Percentiles rank a stretch among this genome's conserved stretches.
phyloP scores from a whole-genome alignment of 2,113 vertebrate genomes.

The Rostratula benghalensis region DNA sequence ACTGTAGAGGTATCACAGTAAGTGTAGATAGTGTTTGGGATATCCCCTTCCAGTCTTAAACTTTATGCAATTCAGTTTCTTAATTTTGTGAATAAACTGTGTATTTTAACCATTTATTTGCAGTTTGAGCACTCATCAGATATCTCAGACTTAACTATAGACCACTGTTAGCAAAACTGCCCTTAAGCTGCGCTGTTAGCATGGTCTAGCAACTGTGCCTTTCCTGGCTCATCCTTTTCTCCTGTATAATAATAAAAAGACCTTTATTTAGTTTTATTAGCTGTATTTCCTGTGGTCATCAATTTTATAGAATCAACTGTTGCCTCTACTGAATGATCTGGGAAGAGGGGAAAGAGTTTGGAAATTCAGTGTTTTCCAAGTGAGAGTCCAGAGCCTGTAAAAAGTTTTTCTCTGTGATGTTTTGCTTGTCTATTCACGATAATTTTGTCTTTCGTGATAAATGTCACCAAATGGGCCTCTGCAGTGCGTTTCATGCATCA shows the following conservation, averaged over 20 bases:
- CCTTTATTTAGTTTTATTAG: not conserved
- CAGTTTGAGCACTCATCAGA: not conserved
- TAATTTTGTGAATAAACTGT: not conserved
- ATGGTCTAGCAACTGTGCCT: not conserved
- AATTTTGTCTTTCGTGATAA: not conserved
- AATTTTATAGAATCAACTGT: not conserved
- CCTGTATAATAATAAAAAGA: not conserved
- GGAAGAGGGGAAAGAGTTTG: not conserved
- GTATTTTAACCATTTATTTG: not conserved
- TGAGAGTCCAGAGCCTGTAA: not conserved
- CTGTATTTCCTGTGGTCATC: not conserved
- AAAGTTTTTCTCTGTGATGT: not conserved
- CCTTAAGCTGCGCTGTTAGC: not conserved
- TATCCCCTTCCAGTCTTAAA: not conserved
- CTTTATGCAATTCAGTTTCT: not conserved
- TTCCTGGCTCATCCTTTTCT: not conserved
- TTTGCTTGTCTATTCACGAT: not conserved
- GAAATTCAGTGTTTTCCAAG: not conserved
- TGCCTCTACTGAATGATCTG: not conserved
- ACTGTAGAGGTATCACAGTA: not conserved
- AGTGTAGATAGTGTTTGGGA: not conserved
- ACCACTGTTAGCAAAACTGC: not conserved
- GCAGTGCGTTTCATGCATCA: accelerated
- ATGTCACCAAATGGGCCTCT: not conserved
- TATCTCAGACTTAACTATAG: not conserved